phyloP scores from a whole-genome alignment of 2,888 invertebrate species.

The Lymantria monacha region DNA sequence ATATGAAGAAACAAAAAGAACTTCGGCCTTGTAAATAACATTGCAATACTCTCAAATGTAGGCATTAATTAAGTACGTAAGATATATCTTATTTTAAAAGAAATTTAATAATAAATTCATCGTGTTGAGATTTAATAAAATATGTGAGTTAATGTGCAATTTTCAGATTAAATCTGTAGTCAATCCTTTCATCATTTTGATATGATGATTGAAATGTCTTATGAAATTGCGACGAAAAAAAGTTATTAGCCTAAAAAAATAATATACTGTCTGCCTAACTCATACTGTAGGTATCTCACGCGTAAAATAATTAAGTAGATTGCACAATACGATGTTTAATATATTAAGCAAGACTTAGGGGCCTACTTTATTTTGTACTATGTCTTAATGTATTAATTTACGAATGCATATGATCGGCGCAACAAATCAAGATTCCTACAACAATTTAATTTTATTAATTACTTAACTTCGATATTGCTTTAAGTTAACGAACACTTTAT shows the following conservation, averaged over 20 bases:
- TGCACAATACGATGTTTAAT: not conserved
- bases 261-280: not conserved
- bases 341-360: constrained; percentile 1
- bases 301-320: not conserved
- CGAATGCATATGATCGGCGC: not conserved
- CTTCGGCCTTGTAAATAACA: not conserved
- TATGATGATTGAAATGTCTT: constrained; percentile 1
- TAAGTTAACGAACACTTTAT: no score
- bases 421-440: not conserved
- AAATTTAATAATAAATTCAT: not conserved
- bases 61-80: not conserved
- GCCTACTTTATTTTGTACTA: not conserved
- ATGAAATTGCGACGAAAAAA: not conserved
- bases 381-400: not conserved
- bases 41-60: not conserved
- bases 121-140: not conserved
- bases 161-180: not conserved
- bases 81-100: not conserved
- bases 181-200: not conserved
- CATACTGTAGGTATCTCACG: not conserved
- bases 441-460: no score
- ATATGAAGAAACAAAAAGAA: not conserved
- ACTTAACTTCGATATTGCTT: no score
- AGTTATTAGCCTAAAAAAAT: constrained; percentile 2
- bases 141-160: not conserved